These are phyloP conservation scores for Scaptomyza pallida DNA, from an alignment of 1,140 invertebrate species.

Conservation along the genomic window DNA sequence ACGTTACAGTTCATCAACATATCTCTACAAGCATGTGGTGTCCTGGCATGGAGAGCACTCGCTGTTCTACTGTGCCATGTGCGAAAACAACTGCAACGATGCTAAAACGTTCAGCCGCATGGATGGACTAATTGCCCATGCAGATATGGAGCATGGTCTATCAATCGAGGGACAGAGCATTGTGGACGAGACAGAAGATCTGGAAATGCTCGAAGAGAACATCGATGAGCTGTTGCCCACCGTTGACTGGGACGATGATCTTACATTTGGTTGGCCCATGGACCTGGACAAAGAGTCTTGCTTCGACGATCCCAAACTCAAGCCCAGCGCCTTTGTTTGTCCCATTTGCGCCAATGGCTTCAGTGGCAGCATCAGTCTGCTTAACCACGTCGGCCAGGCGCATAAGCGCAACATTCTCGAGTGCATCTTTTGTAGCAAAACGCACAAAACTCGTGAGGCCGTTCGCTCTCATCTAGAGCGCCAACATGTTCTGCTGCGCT, in stretches of 20 bases:
- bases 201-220: constrained; percentile 72
- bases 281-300: constrained; percentile 61
- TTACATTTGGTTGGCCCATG: constrained; percentile 66
- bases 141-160: constrained; percentile 49
- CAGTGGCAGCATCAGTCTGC: constrained; percentile 55
- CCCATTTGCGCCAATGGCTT: constrained; percentile 66
- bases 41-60: constrained; percentile 64
- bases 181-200: constrained; percentile 61
- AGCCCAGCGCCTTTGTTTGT: constrained; percentile 58
- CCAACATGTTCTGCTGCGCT: constrained; percentile 56
- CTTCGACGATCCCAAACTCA: constrained; percentile 55
- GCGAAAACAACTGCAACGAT: constrained; percentile 53
- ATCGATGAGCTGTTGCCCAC: constrained; percentile 65
- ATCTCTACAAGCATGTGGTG: constrained; percentile 62
- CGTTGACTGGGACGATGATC: constrained; percentile 65
- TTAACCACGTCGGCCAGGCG: constrained; percentile 45
- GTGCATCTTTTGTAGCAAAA: constrained; percentile 58
- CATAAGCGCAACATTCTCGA: constrained; percentile 47
- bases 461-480: constrained; percentile 60
- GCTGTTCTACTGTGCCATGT: constrained; percentile 68
- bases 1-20: constrained; percentile 53
- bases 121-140: constrained; percentile 45
- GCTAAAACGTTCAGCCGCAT: constrained; percentile 56
- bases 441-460: constrained; percentile 53
- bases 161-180: constrained; percentile 34